Evolutionary conservation across 2,888 invertebrate species (phyloP).

Genomic region (Zootermopsis nevadensis): DNA sequence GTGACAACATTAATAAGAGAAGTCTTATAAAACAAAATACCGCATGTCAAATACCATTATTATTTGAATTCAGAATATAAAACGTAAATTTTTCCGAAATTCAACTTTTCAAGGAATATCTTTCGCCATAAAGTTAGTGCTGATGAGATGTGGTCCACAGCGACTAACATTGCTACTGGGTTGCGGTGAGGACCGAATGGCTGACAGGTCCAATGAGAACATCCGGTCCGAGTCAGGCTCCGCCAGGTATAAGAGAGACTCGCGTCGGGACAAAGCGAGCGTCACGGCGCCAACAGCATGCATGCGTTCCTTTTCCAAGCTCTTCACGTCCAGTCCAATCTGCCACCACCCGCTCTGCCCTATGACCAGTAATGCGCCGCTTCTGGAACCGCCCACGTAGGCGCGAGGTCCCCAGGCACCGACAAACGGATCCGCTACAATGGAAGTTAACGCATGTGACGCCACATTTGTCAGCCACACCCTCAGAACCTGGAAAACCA

Average conservation of each 20-base stretch:
- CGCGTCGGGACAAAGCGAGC: conserved; percentile 28
- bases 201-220: neutral
- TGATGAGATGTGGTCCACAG: too few relatives aligned
- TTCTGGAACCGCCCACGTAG: neutral
- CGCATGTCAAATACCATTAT: too few relatives aligned
- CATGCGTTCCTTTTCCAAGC: neutral
- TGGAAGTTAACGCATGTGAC: neutral
- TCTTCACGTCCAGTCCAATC: neutral
- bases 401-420: neutral
- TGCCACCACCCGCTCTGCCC: neutral
- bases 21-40: too few relatives aligned
- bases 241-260: conserved; percentile 39
- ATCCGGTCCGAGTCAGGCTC: conserved; percentile 33
- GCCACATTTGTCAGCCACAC: neutral
- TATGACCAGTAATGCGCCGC: neutral
- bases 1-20: too few relatives aligned
- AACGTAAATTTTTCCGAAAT: too few relatives aligned
- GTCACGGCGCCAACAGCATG: neutral
- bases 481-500: neutral
- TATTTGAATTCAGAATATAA: too few relatives aligned
- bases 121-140: too few relatives aligned
- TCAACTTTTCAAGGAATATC: too few relatives aligned
- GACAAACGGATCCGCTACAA: conserved; percentile 12
- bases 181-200: neutral
- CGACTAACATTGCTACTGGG: neutral